A percentile compares a stretch with the other conserved stretches of the same genome.
Conservation (phyloP, 2,113 vertebrate species). For the human (Homo sapiens) region GRCh38 chr1:85878001-85878500, state of each 20-base stretch:
- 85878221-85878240: not conserved
- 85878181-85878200: not conserved
- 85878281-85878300: not conserved
- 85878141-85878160: not conserved
- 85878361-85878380: not conserved
- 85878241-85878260: not conserved
- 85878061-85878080: not conserved
- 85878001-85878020: not conserved
- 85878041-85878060: not conserved
- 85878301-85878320: not conserved
- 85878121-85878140: not conserved
- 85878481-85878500: not conserved
- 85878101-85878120: not conserved
- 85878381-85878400: not conserved
- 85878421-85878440: not conserved
- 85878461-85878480: not conserved
- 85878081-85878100: not conserved
- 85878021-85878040: not conserved
- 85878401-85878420: not conserved
- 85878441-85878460: not conserved
- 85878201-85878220: not conserved
- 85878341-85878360: not conserved
- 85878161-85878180: not conserved
- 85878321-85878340: not conserved
- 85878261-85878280: not conserved